Evolutionary conservation across 2,113 vertebrate species (phyloP).

Genomic region (Nerophis lumbriciformis): DNA sequence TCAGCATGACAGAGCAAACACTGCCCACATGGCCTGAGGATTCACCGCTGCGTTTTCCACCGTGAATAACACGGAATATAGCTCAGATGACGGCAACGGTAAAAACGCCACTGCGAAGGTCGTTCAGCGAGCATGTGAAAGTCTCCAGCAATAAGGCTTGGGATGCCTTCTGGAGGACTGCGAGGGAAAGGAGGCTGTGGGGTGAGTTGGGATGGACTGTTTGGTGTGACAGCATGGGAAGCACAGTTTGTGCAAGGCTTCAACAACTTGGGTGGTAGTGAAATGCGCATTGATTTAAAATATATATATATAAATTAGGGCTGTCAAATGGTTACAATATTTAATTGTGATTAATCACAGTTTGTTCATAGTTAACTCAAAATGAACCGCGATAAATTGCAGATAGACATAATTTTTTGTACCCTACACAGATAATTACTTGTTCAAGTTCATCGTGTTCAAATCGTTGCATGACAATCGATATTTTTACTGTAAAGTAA

Average conservation of each 20-base stretch:
- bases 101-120: conserved; percentile 66
- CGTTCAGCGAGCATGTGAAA: conserved; percentile 77
- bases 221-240: not conserved
- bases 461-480: no score
- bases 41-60: conserved; percentile 2
- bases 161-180: conserved; percentile 78
- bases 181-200: conserved; percentile 75
- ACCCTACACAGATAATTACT: no score
- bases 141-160: conserved; percentile 73
- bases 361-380: no score
- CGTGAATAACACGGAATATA: conserved; percentile 58
- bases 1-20: conserved; percentile 7
- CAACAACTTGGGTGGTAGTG: not conserved
- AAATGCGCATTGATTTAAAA: no score
- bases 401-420: no score
- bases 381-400: no score
- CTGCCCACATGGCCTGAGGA: conserved; percentile 19
- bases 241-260: not conserved
- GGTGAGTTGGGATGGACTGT: conserved; percentile 55
- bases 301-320: no score
- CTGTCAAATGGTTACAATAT: no score
- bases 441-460: no score
- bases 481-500: no score
- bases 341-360: no score
- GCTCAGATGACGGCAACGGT: conserved; percentile 17